phyloP scores from a whole-genome alignment of 2,113 vertebrate species.

The Eupsittula cactorum region DNA sequence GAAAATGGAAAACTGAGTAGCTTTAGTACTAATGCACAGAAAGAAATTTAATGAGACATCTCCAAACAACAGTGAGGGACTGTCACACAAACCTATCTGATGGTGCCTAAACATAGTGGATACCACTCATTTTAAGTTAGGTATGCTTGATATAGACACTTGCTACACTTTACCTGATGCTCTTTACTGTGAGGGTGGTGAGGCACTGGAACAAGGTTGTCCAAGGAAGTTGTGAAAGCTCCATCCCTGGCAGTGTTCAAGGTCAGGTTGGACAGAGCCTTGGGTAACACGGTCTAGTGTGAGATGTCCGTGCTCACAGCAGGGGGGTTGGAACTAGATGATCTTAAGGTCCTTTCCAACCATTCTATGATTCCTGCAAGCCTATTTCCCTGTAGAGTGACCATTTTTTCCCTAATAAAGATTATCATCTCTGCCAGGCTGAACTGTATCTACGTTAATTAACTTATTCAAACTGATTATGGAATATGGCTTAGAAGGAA shows the following conservation, averaged over 20 bases:
- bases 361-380: background rate
- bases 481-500: background rate
- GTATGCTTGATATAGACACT: background rate
- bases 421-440: background rate
- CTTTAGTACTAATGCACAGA: background rate
- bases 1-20: background rate
- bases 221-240: background rate
- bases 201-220: background rate
- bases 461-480: conserved; percentile 36
- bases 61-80: background rate
- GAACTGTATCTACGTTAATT: conserved; percentile 34
- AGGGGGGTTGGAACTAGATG: background rate
- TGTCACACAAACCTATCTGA: background rate
- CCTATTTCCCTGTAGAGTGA: background rate
- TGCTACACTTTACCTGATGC: background rate
- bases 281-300: background rate
- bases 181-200: background rate
- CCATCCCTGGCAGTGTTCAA: background rate
- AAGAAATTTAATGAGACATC: background rate
- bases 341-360: background rate
- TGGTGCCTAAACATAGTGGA: background rate
- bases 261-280: background rate
- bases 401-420: conserved; percentile 20
- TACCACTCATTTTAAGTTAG: background rate
- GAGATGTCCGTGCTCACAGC: background rate